Base-by-base conservation (phyloP, 2,888 invertebrate genomes). In the Pristionchus entomophagus region DNA sequence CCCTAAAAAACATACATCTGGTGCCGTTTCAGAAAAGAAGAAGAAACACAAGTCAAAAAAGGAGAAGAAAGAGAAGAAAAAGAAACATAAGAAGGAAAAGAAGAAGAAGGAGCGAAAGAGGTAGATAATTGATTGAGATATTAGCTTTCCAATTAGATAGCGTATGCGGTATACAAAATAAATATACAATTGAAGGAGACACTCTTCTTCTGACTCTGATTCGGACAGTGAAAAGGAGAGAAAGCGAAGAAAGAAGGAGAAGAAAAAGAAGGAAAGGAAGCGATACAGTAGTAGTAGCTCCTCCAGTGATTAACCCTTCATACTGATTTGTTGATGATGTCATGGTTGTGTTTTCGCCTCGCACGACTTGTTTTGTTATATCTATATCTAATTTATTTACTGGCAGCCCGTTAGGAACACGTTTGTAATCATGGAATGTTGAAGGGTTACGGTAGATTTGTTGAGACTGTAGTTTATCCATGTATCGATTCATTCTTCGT, bases 211-310 rank as follows among this genome's bases (percentile, higher is more conserved):
- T 78, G 49, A 78, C 19, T 78, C 78, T 14, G 45, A 45, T 78
- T 78, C 78, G 26, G 78, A 59, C 14, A 87, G 80, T 81, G 84
- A 87, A 59, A 87, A 83, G 32, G 87, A 88, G 73, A 85, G 73
- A 26, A 84, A 87, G 80, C 86, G 78, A 35, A 82, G 80, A 49
- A 87, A 86, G 69, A 49, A 83, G 81, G 38, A 56, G 56, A 56
- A 81, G 38, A 56, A 35, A 49, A 78, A 59, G 22, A 77, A 56
- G 73, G 65, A 86, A 17, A 29, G 51, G 38, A 77, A 83, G 77
- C 53, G 69, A 35, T 14, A 56, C 14, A 32, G 59, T 19, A 69
- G n/a, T n/a, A 32, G 56, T 51, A 29, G 19, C 17, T 82, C n/a
- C 19, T 83, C 45, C 26, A 49, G 69, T n/a, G 69, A 69, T 38